These are phyloP conservation scores for Myotis brandtii DNA, from an alignment of 2,113 vertebrate genomes.

Conservation along the genomic window DNA sequence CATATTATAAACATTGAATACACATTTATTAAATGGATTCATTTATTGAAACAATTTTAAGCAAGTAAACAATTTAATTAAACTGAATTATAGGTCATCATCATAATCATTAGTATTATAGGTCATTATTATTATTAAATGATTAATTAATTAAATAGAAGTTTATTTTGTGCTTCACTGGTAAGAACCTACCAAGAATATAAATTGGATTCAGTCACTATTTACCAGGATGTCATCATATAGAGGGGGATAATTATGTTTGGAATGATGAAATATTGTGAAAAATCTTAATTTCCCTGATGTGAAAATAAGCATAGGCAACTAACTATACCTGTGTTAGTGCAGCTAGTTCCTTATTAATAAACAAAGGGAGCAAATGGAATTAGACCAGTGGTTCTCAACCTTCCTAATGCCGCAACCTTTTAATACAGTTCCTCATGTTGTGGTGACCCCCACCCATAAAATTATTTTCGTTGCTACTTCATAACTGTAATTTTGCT, in stretches of 20 bases:
- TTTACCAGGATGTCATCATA: not conserved
- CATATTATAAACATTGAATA: not conserved
- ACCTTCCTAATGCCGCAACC: too few species aligned
- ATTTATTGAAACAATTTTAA: not conserved
- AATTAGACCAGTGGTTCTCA: not conserved
- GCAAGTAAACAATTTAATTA: not conserved
- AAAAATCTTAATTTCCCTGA: not conserved
- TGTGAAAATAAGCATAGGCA: not conserved
- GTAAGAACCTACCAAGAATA: not conserved
- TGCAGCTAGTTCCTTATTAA: not conserved
- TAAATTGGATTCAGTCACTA: not conserved
- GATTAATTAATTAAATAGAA: not conserved
- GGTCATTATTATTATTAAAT: not conserved
- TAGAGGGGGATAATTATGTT: not conserved
- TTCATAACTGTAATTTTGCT: too few species aligned
- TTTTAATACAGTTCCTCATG: too few species aligned
- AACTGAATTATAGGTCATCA: not conserved
- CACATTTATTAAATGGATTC: not conserved
- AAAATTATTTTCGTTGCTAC: too few species aligned
- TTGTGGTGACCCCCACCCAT: too few species aligned
- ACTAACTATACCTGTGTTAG: not conserved
- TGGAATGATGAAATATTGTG: not conserved
- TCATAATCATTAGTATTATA: not conserved
- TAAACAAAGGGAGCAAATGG: not conserved
- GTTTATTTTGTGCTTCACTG: not conserved